Conservation (phyloP, 1,140 invertebrate genomes). For the Drosophila kepulauana region DNA sequence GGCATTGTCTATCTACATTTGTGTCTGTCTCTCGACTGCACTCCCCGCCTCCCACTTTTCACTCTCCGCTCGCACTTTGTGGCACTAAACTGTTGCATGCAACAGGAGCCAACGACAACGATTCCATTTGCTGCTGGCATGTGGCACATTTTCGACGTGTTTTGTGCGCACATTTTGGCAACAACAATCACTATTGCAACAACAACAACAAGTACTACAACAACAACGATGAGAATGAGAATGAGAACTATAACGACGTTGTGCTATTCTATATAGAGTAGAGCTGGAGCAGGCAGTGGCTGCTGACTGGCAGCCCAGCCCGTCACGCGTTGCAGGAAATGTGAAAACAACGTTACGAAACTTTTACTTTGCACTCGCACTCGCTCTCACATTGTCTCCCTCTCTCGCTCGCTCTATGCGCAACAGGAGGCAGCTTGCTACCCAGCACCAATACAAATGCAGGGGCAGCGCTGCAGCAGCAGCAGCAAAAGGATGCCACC, state of each 20-base stretch:
- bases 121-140: constrained; percentile 69
- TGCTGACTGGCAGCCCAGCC: constrained; percentile 46
- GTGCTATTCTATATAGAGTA: constrained; percentile 28
- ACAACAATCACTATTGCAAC: constrained; percentile 32
- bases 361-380: constrained; percentile 67
- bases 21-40: constrained; percentile 19
- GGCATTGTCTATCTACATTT: constrained; percentile 60
- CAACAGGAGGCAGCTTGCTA: constrained; percentile 67
- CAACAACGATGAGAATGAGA: constrained; percentile 1
- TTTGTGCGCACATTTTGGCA: constrained; percentile 79
- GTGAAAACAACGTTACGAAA: constrained; percentile 82
- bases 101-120: constrained; percentile 48
- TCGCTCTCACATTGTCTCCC: neutral
- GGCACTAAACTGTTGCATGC: constrained; percentile 78
- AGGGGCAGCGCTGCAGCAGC: constrained; percentile 8
- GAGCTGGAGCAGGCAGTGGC: constrained; percentile 40
- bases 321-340: constrained; percentile 74
- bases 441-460: constrained; percentile 13
- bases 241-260: constrained; percentile 24
- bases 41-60: no score
- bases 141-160: constrained; percentile 83
- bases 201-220: constrained; percentile 17
- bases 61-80: neutral
- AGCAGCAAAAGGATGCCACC: neutral
- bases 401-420: constrained; percentile 62